Percentiles rank a stretch among this genome's conserved stretches.
Evolutionary conservation across 1,140 invertebrate genomes (phyloP).

Genomic region (Sycophila sp.): DNA sequence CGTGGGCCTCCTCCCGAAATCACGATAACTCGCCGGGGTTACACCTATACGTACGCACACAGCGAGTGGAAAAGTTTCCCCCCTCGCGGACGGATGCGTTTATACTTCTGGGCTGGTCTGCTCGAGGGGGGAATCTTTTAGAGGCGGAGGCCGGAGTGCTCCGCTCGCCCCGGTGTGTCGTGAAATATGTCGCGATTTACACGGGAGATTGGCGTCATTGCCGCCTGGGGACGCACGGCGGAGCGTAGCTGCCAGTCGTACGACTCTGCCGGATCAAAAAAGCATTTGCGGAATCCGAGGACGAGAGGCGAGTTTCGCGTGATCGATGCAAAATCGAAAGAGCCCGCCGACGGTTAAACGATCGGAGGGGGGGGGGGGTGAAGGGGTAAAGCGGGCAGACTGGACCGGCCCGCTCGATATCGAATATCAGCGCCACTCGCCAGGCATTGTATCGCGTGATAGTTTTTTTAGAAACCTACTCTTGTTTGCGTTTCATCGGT

Average conservation of each 20-base stretch:
- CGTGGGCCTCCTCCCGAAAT: conserved; percentile 13
- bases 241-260: background rate
- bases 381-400: too few relatives aligned
- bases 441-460: conserved; percentile 3
- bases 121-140: background rate
- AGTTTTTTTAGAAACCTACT: conserved; percentile 13
- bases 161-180: conserved; percentile 45
- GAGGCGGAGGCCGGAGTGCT: conserved; percentile 29
- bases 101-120: background rate
- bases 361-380: conserved; percentile 30
- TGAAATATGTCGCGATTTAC: conserved; percentile 68
- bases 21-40: conserved; percentile 45
- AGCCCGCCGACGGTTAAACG: conserved; percentile 47
- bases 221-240: conserved; percentile 57
- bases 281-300: conserved; percentile 60
- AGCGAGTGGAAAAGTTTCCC: conserved; percentile 50
- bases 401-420: conserved; percentile 14
- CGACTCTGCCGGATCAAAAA: conserved; percentile 60
- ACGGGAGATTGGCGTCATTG: conserved; percentile 65
- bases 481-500: conserved; percentile 11
- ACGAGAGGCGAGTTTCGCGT: conserved; percentile 42
- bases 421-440: background rate
- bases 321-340: conserved; percentile 59
- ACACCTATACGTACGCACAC: too few relatives aligned
- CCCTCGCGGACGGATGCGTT: background rate